Percentiles rank a stretch among this genome's conserved stretches.
These are phyloP conservation scores for Murina feae DNA, from an alignment of 2,113 vertebrate species.

Conservation along the genomic window DNA sequence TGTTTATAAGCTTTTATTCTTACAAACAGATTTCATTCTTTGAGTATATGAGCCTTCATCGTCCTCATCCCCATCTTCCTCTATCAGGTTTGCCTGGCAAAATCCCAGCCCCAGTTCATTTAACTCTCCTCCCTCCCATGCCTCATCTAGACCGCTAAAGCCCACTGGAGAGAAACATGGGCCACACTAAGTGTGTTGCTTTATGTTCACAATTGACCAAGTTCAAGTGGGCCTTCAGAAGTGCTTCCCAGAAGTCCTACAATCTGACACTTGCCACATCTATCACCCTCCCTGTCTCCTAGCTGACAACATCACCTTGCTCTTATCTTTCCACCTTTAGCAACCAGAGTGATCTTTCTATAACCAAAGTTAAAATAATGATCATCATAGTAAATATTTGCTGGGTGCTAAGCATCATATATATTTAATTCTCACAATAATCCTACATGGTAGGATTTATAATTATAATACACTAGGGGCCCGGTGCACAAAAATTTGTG, in stretches of 20 bases:
- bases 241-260: not conserved
- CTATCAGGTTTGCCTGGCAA: not conserved
- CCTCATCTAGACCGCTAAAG: not conserved
- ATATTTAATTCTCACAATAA: not conserved
- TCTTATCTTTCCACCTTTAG: not conserved
- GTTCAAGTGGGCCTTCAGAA: accelerated
- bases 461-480: no score
- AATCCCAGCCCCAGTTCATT: not conserved
- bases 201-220: not conserved
- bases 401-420: not conserved
- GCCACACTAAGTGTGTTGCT: not conserved
- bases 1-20: not conserved
- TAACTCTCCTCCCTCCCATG: not conserved
- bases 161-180: not conserved
- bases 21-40: not conserved
- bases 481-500: no score
- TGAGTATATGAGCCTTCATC: not conserved
- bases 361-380: not conserved
- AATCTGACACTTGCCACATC: not conserved
- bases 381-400: not conserved
- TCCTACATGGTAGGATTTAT: not conserved
- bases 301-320: not conserved
- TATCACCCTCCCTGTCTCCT: not conserved
- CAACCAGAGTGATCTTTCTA: not conserved
- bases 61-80: not conserved